Evolutionary conservation across 2,113 vertebrate species (phyloP).

Genomic region (Chunga burmeisteri): DNA sequence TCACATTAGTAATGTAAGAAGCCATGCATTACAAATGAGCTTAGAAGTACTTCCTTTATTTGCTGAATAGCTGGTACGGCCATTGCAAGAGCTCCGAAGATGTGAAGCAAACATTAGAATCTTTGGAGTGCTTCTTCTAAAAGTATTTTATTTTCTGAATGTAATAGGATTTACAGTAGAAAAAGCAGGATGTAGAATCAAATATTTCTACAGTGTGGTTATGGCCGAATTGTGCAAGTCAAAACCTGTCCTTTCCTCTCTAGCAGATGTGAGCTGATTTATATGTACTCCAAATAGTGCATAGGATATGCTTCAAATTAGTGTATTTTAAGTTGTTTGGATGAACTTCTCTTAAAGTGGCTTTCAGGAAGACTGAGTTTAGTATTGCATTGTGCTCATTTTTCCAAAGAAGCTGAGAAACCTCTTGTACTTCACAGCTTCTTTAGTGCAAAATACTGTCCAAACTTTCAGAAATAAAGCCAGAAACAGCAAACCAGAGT

Average conservation of each 20-base stretch:
- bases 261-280: neutral
- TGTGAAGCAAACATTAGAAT: neutral
- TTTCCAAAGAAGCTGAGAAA: neutral
- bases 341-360: neutral
- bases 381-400: neutral
- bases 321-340: neutral
- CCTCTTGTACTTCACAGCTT: neutral
- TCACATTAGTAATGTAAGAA: neutral
- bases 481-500: slow-evolving; percentile 10
- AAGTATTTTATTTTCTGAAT: neutral
- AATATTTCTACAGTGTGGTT: neutral
- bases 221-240: neutral
- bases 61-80: neutral
- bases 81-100: neutral
- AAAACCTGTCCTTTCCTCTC: neutral
- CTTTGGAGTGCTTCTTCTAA: neutral
- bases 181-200: neutral
- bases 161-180: neutral
- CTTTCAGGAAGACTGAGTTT: neutral
- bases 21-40: neutral
- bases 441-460: neutral
- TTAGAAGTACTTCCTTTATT: neutral
- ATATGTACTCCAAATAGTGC: neutral
- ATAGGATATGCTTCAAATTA: neutral
- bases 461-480: neutral